Evolutionary conservation across 2,797 vertebrate genomes (phyloP), one percentile per base, ranked within the genome.

Genomic region (Denticeps clupeoides): DNA sequence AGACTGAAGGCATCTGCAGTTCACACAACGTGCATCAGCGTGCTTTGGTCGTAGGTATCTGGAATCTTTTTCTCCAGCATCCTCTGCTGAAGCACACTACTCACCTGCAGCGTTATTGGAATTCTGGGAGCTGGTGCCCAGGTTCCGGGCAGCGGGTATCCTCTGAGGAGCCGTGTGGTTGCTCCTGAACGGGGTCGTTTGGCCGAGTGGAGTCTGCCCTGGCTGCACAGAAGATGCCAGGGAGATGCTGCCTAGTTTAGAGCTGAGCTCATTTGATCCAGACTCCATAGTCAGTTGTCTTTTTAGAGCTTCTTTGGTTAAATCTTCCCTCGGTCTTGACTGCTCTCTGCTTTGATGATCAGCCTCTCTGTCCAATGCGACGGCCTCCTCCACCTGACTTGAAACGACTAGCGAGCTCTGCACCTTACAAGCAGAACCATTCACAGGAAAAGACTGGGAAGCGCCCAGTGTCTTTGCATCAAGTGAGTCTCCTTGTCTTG

Each of bases 1-100:
- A 46, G 2, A 27, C 63, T 63, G 41, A 71, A 79, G 40, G 43
- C 57, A 8, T 64, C 65, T 64, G 23, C 64, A 69, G 70, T 53
- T 48, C n/a, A n/a, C n/a, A n/a, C n/a, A n/a, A n/a, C n/a, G n/a
- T n/a, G n/a, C n/a, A n/a, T n/a, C n/a, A n/a, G n/a, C n/a, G n/a
- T n/a, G n/a, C n/a, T n/a, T n/a, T n/a, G n/a, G n/a, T n/a, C n/a
- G n/a, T n/a, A n/a, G n/a, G n/a, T n/a, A n/a, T n/a, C n/a, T n/a
- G n/a, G n/a, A n/a, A n/a, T n/a, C n/a, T n/a, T n/a, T n/a, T n/a
- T n/a, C n/a, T n/a, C n/a, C n/a, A n/a, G n/a, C n/a, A n/a, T n/a
- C n/a, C n/a, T n/a, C n/a, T n/a, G n/a, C n/a, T n/a, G 23, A 23
- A 40, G 9, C 27, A 19, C 3, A 12, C 31, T 32, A 63, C 71